Percentiles rank a stretch among this genome's conserved stretches.
Conservation (phyloP, 2,888 invertebrate species). For the Hypselothyrea guttata region DNA sequence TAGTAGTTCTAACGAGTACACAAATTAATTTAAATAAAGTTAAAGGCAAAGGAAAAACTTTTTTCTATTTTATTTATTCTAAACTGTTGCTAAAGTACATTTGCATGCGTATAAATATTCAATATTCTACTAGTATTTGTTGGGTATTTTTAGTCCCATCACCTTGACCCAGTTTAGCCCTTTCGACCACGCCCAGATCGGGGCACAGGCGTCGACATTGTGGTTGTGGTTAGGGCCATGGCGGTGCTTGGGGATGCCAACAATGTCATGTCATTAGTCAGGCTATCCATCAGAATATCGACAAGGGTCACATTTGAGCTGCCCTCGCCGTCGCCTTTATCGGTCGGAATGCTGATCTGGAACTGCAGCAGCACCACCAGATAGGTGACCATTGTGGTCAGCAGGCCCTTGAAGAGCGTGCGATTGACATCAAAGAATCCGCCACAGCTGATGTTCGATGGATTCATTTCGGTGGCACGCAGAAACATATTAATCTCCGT, state of each 20-base stretch:
- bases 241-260: constrained; percentile 41
- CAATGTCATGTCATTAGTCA: constrained; percentile 61
- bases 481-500: constrained; percentile 90
- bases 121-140: constrained; percentile 12
- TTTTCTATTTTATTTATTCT: constrained; percentile 8
- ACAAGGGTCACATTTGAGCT: constrained; percentile 55
- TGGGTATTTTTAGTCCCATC: constrained; percentile 3
- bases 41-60: neutral
- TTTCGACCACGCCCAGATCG: constrained; percentile 57
- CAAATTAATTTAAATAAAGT: constrained; percentile 35
- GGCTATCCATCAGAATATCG: constrained; percentile 61
- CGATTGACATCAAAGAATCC: constrained; percentile 89
- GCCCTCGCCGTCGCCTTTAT: constrained; percentile 69
- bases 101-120: constrained; percentile 3
- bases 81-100: too few species aligned
- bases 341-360: constrained; percentile 88
- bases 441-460: constrained; percentile 88
- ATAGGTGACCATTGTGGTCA: constrained; percentile 90
- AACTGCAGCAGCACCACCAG: constrained; percentile 89
- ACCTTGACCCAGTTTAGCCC: constrained; percentile 47
- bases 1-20: constrained; percentile 25
- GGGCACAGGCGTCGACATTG: constrained; percentile 18
- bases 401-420: constrained; percentile 88
- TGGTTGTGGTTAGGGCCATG: constrained; percentile 24
- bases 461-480: constrained; percentile 89